Evolutionary conservation across 2,797 vertebrate genomes (phyloP).

Genomic region (Hybognathus amarus): DNA sequence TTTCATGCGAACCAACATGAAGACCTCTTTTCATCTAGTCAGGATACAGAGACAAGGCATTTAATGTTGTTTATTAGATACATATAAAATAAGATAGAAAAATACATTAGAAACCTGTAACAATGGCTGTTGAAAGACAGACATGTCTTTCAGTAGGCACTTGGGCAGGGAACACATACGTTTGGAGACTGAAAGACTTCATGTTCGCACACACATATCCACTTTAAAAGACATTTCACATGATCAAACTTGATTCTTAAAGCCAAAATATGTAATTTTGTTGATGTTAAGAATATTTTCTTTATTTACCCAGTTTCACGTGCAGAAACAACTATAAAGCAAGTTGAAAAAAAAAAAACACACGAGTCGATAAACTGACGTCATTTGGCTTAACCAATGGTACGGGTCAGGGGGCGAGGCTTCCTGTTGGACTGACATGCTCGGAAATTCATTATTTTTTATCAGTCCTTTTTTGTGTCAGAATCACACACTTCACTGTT

Average conservation of each 20-base stretch:
- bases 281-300: background rate
- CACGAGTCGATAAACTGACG: background rate
- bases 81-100: conserved; percentile 96
- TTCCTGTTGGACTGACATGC: background rate
- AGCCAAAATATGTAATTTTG: conserved; percentile 19
- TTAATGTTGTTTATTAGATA: conserved; percentile 90
- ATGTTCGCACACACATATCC: conserved; percentile 82
- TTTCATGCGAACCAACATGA: conserved; percentile 11
- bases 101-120: conserved; percentile 95
- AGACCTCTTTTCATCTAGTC: conserved; percentile 68
- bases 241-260: conserved; percentile 68
- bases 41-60: conserved; percentile 86
- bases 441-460: background rate
- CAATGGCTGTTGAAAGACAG: conserved; percentile 95
- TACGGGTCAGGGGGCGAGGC: background rate
- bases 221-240: conserved; percentile 85
- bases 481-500: conserved; percentile 61
- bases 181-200: conserved; percentile 72
- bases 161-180: conserved; percentile 85
- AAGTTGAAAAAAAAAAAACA: background rate
- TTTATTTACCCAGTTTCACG: background rate
- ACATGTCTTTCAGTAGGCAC: conserved; percentile 88
- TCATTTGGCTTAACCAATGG: conserved; percentile 5
- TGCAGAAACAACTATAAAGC: background rate
- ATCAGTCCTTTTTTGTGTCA: background rate